phyloP scores from a whole-genome alignment of 2,888 invertebrate genomes.

The Ormyrus pomaceus region DNA sequence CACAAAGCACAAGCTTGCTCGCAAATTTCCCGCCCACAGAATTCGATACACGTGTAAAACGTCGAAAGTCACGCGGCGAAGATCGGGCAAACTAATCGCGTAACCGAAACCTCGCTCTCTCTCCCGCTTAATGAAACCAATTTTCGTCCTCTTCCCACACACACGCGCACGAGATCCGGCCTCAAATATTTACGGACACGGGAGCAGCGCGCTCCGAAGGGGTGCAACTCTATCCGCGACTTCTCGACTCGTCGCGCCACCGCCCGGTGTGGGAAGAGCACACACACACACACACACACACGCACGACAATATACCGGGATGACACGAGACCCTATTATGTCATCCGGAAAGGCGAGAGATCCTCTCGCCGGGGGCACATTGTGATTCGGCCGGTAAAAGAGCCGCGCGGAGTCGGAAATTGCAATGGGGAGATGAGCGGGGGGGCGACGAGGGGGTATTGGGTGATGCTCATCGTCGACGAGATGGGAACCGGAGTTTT shows the following conservation, averaged over 20 bases:
- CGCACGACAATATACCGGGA: neutral
- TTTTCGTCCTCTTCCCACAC: constrained; percentile 38
- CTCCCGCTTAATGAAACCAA: constrained; percentile 18
- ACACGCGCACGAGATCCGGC: neutral
- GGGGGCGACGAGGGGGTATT: constrained; percentile 42
- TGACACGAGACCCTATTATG: constrained; percentile 62
- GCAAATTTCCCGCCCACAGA: neutral
- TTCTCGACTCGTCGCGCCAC: constrained; percentile 13
- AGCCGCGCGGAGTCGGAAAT: constrained; percentile 67
- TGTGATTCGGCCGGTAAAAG: constrained; percentile 58
- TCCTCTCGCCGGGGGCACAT: constrained; percentile 61
- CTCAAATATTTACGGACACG: constrained; percentile 44
- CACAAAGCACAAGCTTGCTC: neutral
- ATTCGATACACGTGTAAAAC: constrained; percentile 27
- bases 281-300: constrained; percentile 65
- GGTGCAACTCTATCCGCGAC: constrained; percentile 40
- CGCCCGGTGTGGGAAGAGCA: constrained; percentile 69
- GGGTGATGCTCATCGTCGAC: neutral
- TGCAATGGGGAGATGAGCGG: constrained; percentile 63
- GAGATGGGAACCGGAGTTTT: neutral
- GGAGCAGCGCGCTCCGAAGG: neutral
- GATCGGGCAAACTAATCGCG: constrained; percentile 21
- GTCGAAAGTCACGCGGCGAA: neutral
- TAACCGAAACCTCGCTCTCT: constrained; percentile 1
- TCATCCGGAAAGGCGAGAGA: constrained; percentile 67